These are phyloP conservation scores for Chalcis sispes DNA, from an alignment of 2,888 invertebrate genomes.

Conservation along the genomic window DNA sequence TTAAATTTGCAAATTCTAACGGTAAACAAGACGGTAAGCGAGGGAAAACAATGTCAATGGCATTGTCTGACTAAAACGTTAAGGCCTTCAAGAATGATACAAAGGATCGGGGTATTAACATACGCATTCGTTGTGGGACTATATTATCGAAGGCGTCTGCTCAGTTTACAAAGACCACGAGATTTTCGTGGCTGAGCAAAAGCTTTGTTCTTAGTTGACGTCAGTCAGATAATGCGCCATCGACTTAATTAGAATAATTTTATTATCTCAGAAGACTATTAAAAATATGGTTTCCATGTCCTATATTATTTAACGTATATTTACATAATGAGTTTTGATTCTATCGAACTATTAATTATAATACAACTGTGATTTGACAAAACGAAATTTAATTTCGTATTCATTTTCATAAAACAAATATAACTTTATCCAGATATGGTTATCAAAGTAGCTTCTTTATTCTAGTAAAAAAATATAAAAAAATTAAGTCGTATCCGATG, in stretches of 20 bases:
- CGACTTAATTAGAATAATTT: constrained; percentile 32
- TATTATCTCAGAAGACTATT: too few species aligned
- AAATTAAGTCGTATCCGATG: too few species aligned
- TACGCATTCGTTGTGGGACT: neutral
- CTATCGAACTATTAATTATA: too few species aligned
- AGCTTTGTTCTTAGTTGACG: constrained; percentile 10
- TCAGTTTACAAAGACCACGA: constrained; percentile 16
- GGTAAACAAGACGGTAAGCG: neutral
- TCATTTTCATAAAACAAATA: too few species aligned
- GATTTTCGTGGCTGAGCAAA: constrained; percentile 32
- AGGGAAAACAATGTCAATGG: neutral
- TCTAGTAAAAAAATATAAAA: too few species aligned
- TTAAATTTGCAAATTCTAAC: neutral
- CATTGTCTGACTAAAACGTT: constrained; percentile 9
- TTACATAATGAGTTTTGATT: too few species aligned
- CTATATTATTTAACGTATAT: too few species aligned
- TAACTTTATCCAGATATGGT: too few species aligned
- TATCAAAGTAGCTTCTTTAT: too few species aligned
- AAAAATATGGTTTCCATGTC: too few species aligned
- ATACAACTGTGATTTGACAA: too few species aligned
- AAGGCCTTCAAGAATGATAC: constrained; percentile 17
- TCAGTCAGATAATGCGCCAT: neutral
- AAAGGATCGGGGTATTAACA: constrained; percentile 24
- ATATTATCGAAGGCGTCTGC: neutral
- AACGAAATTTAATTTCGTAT: too few species aligned